Base-by-base conservation (phyloP, 2,888 invertebrate genomes). In the Hypomecis atomaria region DNA sequence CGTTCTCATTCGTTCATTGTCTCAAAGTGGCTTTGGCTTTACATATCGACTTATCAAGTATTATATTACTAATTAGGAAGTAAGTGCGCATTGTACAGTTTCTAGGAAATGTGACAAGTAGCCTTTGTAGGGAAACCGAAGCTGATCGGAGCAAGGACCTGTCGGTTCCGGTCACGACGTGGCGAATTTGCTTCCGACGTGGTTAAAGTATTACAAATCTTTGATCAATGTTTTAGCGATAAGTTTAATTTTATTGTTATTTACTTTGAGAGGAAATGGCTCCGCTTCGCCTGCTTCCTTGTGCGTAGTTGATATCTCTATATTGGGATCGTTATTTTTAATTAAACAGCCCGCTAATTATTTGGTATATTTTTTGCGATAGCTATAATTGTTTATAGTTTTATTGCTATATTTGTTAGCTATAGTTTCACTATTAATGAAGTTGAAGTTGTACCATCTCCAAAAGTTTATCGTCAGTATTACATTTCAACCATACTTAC, bases 111-210 rank as follows among this genome's bases (percentile, higher is more conserved):
- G 67, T 66, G 65, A 62, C 68, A 64, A 54, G 52, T 56, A 61
- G 58, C 60, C 59, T 55, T 62, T 65, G 55, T 66, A 61, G 69
- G 67, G 56, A 61, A 65, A 58, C 57, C 44, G 47, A 43, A 8
- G 62, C 78, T 54, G 43, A 74, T 61, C 71, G 70, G 64, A 70
- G 66, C 83, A 83, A 82, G 83, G 81, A 81, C 81, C 76, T 63
- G 59, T 45, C 63, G 74, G 78, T 86, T 86, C 86, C 86, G 86
- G 86, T 83, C 85, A 85, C 83, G 84, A 82, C 72, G 70, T 69
- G 67, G 70, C 71, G 67, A 75, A 75, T 78, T 79, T 74, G 81
- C 83, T 84, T 83, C 84, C 84, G 81, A 78, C 73, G 62, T 67
- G 49, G 67, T 71, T 76, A 65, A 66, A 23, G 63, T 82, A 81